Evolutionary conservation across 2,888 invertebrate genomes (phyloP).

Genomic region (Parelbella ahira): DNA sequence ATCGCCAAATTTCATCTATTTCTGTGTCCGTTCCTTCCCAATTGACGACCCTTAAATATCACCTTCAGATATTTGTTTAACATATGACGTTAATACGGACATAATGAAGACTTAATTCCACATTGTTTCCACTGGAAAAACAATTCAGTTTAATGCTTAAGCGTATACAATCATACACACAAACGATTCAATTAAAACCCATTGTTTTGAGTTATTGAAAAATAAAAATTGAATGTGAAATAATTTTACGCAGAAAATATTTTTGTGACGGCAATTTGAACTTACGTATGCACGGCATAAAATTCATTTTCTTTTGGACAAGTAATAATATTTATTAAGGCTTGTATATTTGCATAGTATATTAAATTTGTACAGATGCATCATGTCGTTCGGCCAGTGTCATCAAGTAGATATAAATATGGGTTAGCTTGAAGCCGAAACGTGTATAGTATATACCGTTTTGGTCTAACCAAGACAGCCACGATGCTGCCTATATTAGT

Average conservation of each 20-base stretch:
- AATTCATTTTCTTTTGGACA: neutral
- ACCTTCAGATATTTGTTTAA: constrained; percentile 38
- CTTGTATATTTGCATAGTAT: constrained; percentile 34
- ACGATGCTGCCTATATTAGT: constrained; percentile 64
- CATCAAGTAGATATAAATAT: constrained; percentile 59
- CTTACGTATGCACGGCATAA: neutral
- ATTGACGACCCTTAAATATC: constrained; percentile 13
- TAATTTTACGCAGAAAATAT: constrained; percentile 25
- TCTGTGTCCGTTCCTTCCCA: no score
- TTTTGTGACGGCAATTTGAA: constrained; percentile 5
- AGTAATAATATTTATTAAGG: neutral
- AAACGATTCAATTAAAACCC: constrained; percentile 51
- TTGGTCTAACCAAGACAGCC: constrained; percentile 59
- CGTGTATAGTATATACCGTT: constrained; percentile 73
- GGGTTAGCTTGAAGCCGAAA: constrained; percentile 30
- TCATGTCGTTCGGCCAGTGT: constrained; percentile 38
- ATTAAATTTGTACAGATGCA: constrained; percentile 50
- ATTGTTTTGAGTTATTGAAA: constrained; percentile 45
- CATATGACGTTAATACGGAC: constrained; percentile 41
- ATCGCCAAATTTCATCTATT: no score
- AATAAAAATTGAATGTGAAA: constrained; percentile 7
- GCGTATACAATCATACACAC: constrained; percentile 38
- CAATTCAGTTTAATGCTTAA: constrained; percentile 41
- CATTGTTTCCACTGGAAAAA: constrained; percentile 44
- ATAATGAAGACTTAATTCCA: constrained; percentile 47